A percentile compares a stretch with the other conserved stretches of the same genome.
Conservation (phyloP, 2,888 invertebrate species). For the Xestia ashworthii region DNA sequence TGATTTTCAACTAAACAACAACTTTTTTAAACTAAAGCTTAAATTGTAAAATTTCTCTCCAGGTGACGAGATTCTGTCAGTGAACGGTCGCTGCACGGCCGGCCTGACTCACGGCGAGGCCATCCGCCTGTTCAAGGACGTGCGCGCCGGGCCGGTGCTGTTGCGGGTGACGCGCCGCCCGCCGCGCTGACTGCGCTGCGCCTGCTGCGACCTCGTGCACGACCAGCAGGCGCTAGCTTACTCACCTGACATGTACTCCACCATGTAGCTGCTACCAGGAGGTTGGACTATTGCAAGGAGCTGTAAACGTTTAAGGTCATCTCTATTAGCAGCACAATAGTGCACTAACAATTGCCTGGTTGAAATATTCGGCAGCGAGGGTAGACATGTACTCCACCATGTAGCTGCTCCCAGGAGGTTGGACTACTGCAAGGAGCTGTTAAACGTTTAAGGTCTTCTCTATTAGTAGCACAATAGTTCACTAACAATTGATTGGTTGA, state of each 20-base stretch:
- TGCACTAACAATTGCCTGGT: neutral
- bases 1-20: neutral
- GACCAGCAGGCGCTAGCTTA: conserved; percentile 83
- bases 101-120: conserved; percentile 95
- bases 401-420: conserved; percentile 62
- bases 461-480: too few species aligned
- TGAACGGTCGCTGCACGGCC: conserved; percentile 94
- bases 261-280: conserved; percentile 71
- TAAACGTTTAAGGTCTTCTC: neutral
- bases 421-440: neutral
- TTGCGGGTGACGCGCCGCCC: conserved; percentile 92
- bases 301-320: neutral
- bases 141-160: conserved; percentile 94
- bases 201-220: conserved; percentile 82
- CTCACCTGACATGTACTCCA: conserved; percentile 77
- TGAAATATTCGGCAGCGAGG: too few species aligned
- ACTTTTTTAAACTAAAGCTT: neutral
- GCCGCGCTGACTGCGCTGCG: conserved; percentile 89
- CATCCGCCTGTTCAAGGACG: conserved; percentile 94
- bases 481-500: neutral
- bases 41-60: conserved; percentile 72
- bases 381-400: conserved; percentile 72
- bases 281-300: neutral
- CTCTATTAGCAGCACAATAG: too few species aligned
- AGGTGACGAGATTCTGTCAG: conserved; percentile 96